Evolutionary conservation across 2,888 invertebrate species (phyloP), one percentile per base, ranked within the genome.

Genomic region (Hirudinaria manillensis): DNA sequence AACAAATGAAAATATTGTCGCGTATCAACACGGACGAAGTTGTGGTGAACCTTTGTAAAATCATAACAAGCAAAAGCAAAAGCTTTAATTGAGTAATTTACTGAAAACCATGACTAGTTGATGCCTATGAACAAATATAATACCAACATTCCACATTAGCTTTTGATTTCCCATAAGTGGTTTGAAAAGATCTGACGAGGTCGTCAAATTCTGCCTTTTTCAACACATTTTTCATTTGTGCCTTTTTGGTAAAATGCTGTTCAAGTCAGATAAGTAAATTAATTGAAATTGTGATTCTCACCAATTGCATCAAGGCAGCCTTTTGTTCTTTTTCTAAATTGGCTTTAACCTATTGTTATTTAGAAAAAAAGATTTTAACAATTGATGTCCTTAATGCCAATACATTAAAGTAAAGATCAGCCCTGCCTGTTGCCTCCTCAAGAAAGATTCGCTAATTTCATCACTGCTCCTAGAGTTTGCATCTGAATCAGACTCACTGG

Each of bases 221-320:
- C 61, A 61, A 19, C 10, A 27, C 24, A 29, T 29, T 7, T n/a
- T 61, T 61, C 61, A 61, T 61, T 24, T 61, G 61, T 27, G 61
- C 61, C 61, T 61, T 24, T 61, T 61, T 27, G n/a, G 19, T 16
- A 27, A n/a, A 7, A 61, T 10, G 10, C 10, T 61, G 3, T 56
- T 61, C n/a, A 61, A 16, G n/a, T 16, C 10, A 16, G 13, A 16
- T 61, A 61, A 19, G 7, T 27, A 16, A 61, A 61, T 29, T 61
- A 61, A n/a, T 27, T 10, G 1, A 7, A 27, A 27, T 61, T 61
- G 7, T 61, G 61, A 21, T 61, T 61, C 61, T 24, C 6, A 61
- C 61, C 61, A 61, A 61, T 29, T 61, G 61, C 61, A 27, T 61
- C 61, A 61, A n/a, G 29, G 61, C 61, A 13, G 61, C 61, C 6